Evolutionary conservation across 2,113 vertebrate genomes (phyloP).

Genomic region (Crotalus horridus): DNA sequence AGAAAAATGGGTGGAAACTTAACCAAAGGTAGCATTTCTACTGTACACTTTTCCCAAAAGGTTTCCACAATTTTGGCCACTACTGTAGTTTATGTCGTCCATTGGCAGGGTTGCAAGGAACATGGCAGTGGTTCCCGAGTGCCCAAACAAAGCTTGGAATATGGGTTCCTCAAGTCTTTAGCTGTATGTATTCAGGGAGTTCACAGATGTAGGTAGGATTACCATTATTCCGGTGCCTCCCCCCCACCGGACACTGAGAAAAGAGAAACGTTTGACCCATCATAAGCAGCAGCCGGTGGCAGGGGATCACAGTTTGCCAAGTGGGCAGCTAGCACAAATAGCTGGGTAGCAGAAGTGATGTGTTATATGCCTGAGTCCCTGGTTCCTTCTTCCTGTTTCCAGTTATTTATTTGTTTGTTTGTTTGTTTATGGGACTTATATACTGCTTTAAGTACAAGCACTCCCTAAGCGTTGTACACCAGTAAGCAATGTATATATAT

Average conservation of each 20-base stretch:
- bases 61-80: too few relatives aligned
- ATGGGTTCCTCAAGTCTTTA: background rate
- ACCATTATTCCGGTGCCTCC: background rate
- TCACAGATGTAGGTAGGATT: background rate
- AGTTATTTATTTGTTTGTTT: too few relatives aligned
- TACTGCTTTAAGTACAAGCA: too few relatives aligned
- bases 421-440: too few relatives aligned
- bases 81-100: background rate
- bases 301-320: background rate
- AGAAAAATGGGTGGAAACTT: too few relatives aligned
- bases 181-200: background rate
- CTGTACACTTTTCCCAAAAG: too few relatives aligned
- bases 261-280: too few relatives aligned
- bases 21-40: too few relatives aligned
- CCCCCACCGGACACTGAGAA: background rate
- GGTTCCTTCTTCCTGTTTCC: background rate
- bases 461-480: too few relatives aligned
- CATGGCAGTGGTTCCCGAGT: background rate
- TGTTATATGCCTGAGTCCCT: background rate
- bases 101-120: background rate
- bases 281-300: background rate
- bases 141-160: background rate
- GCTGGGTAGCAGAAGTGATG: background rate
- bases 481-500: too few relatives aligned
- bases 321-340: background rate